Evolutionary conservation across 1,140 invertebrate genomes (phyloP).

Genomic region (Papilio aristodemus): DNA sequence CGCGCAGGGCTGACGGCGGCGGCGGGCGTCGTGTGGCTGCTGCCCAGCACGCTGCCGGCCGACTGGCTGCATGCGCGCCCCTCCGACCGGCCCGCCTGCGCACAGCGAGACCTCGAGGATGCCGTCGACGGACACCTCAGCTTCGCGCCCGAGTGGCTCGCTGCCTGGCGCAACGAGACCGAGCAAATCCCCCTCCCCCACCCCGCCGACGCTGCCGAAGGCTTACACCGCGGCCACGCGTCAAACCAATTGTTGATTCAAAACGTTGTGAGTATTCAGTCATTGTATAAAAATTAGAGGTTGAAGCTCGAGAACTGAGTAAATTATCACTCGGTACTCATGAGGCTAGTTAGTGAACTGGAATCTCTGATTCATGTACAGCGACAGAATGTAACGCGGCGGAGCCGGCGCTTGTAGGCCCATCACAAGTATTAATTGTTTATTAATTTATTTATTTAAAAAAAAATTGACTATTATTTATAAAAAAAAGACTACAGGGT

Average conservation of each 20-base stretch:
- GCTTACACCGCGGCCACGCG: not conserved
- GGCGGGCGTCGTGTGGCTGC: slow-evolving; percentile 46
- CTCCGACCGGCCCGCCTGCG: slow-evolving; percentile 38
- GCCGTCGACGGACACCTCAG: slow-evolving; percentile 50
- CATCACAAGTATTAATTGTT: too few species aligned
- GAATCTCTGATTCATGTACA: too few species aligned
- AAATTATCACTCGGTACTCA: too few species aligned
- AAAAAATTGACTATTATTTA: too few species aligned
- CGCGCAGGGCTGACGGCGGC: slow-evolving; percentile 35
- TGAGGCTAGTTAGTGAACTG: too few species aligned
- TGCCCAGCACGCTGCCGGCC: slow-evolving; percentile 43
- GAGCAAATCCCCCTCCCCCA: not conserved
- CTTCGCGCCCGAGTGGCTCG: slow-evolving; percentile 45
- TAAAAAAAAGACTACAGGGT: too few species aligned
- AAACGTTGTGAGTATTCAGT: not conserved
- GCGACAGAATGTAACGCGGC: too few species aligned
- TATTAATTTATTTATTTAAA: too few species aligned
- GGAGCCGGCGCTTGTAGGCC: too few species aligned
- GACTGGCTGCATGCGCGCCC: slow-evolving; percentile 40
- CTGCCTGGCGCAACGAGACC: slow-evolving; percentile 40
- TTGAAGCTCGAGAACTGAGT: too few species aligned
- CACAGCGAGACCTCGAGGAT: slow-evolving; percentile 38
- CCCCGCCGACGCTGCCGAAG: not conserved
- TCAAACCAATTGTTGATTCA: not conserved
- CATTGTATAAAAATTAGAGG: too few species aligned